Evolutionary conservation across 2,113 vertebrate genomes (phyloP).

Genomic region (Sinocyclocheilus maitianheensis): DNA sequence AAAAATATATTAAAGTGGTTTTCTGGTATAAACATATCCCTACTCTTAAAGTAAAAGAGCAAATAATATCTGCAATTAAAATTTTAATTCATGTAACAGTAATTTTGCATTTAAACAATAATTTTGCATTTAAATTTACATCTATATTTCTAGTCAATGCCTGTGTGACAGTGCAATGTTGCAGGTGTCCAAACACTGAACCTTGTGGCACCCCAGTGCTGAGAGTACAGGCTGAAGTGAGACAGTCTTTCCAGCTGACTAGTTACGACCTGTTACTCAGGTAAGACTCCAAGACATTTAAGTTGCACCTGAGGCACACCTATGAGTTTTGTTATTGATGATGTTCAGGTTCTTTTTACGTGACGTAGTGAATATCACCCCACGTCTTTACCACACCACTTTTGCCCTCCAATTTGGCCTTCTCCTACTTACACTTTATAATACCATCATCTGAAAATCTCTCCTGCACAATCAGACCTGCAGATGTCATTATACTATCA

Average conservation of each 20-base stretch:
- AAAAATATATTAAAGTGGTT: too few relatives aligned
- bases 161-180: neutral
- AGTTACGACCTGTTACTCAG: neutral
- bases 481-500: slow-evolving; percentile 40
- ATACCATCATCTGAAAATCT: slow-evolving; percentile 44
- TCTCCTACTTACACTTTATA: slow-evolving; percentile 16
- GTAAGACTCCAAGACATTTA: neutral
- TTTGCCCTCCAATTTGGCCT: slow-evolving; percentile 36
- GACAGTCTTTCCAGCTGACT: neutral
- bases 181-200: neutral
- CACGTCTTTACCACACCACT: slow-evolving; percentile 30
- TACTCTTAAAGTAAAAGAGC: too few relatives aligned
- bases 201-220: neutral
- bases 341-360: slow-evolving; percentile 14
- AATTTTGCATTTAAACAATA: neutral
- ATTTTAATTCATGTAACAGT: neutral
- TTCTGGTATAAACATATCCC: too few relatives aligned
- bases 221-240: neutral
- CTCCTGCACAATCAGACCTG: slow-evolving; percentile 45
- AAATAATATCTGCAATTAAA: too few relatives aligned
- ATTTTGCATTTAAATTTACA: neutral
- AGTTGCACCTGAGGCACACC: slow-evolving; percentile 23
- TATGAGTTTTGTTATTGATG: slow-evolving; percentile 2
- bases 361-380: slow-evolving; percentile 49
- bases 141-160: neutral